Evolutionary conservation across 2,888 invertebrate genomes (phyloP), one percentile per base, ranked within the genome.

Genomic region (Danaus chrysippus): DNA sequence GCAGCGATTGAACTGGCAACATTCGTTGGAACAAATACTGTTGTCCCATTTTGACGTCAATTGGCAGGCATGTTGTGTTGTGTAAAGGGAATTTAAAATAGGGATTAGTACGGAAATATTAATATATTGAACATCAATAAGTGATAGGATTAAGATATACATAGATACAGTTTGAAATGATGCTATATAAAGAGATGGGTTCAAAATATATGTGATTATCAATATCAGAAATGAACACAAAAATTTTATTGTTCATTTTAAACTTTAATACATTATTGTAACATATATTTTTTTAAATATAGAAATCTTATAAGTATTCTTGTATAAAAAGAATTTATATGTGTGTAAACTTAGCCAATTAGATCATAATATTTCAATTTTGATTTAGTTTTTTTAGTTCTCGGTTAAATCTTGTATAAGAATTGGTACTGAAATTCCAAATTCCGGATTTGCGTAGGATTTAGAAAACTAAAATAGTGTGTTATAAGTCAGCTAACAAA

Each of bases 31-130:
- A 68, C 70, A 59, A 34, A 34, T 61, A 69, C 68, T 71, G 69
- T 69, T 72, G 70, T 65, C 70, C 62, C 56, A 56, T 61, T 61
- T 70, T 73, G 74, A 76, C 75, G 75, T 74, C 74, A 75, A 74
- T 72, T 74, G 72, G 72, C 74, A 71, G 65, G 58, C 58, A 58
- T 55, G 59, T 63, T 59, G 58, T 42, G 56, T 71, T 68, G 69
- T 67, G 68, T 71, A 71, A 72, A 72, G 68, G 62, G 61, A 54
- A 17, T 59, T 63, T 65, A 62, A 66, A 68, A 63, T 66, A 63
- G 68, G 63, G 64, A 58, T 52, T 49, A 49, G 49, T 49, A 17
- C 49, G 8, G 49, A 17, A 49, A 15, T 49, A 49, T 49, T 17
- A 49, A 49, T 10, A 34, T 34, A 34, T 34, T 34, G 23, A 34